Evolutionary conservation across 2,113 vertebrate genomes (phyloP).

Genomic region (Acrocephalus arundinaceus): DNA sequence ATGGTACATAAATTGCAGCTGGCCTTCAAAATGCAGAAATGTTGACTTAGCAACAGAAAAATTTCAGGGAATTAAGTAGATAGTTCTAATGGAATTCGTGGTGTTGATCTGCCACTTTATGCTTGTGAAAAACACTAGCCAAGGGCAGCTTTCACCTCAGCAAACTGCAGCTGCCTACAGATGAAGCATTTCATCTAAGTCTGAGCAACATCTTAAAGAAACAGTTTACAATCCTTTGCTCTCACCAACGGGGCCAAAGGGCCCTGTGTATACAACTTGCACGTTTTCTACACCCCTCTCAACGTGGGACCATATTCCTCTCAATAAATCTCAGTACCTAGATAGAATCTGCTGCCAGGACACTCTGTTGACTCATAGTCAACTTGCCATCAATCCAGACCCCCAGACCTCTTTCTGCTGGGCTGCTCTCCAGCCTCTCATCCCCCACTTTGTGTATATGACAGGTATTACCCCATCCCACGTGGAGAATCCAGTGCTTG

Average conservation of each 20-base stretch:
- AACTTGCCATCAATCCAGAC: background rate
- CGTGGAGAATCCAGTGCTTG: background rate
- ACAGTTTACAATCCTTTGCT: background rate
- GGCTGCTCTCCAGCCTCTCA: background rate
- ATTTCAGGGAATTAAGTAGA: background rate
- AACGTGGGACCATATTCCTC: background rate
- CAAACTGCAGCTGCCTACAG: background rate
- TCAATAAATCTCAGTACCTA: background rate
- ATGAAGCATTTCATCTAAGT: background rate
- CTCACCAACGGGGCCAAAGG: background rate
- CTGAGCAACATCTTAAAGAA: background rate
- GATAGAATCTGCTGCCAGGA: background rate
- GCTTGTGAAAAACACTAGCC: background rate
- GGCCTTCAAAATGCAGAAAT: background rate
- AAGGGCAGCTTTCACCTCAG: background rate
- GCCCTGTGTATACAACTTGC: background rate
- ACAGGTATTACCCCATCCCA: background rate
- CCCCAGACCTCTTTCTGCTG: background rate
- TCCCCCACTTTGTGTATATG: background rate
- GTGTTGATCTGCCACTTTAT: background rate
- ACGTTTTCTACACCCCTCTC: background rate
- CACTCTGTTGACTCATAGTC: background rate
- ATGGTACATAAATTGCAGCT: background rate
- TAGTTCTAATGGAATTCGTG: background rate
- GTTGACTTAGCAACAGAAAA: background rate